Evolutionary conservation across 2,888 invertebrate species (phyloP).

Genomic region (Torymus tubicola): DNA sequence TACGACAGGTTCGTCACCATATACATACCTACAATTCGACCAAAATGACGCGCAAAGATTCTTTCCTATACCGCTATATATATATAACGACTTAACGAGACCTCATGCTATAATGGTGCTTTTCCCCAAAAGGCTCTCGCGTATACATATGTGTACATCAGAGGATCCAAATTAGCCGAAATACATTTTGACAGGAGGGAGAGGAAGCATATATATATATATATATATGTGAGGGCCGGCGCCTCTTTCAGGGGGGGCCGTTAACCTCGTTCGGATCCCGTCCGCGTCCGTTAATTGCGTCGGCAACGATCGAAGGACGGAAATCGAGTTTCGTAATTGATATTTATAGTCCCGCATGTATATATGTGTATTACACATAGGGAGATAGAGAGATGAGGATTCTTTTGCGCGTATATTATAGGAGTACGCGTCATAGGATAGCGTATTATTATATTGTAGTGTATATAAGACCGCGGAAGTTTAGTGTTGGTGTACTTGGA

Average conservation of each 20-base stretch:
- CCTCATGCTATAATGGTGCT: slow-evolving; percentile 23
- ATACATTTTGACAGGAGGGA: slow-evolving; percentile 19
- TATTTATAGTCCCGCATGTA: slow-evolving; percentile 27
- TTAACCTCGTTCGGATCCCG: slow-evolving; percentile 42
- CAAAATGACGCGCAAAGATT: neutral
- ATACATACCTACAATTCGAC: no score
- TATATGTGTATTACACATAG: no score
- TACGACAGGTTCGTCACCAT: no score
- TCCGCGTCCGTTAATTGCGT: slow-evolving; percentile 29
- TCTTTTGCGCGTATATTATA: no score
- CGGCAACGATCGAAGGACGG: slow-evolving; percentile 26
- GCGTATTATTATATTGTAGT: no score
- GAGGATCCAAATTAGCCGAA: slow-evolving; percentile 33
- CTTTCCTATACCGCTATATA: neutral
- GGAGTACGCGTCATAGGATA: no score
- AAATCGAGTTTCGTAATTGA: slow-evolving; percentile 50
- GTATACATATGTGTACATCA: no score
- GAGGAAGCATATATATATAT: neutral
- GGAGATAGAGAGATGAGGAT: no score
- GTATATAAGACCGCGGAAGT: no score
- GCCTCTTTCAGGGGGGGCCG: neutral
- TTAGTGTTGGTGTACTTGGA: no score
- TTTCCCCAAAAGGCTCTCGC: slow-evolving; percentile 9
- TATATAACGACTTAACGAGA: slow-evolving; percentile 40
- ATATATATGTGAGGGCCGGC: slow-evolving; percentile 4